A percentile compares a stretch with the other conserved stretches of the same genome.
These are phyloP conservation scores for Drosophila mojavensis DNA, from an alignment of 1,140 invertebrate genomes.

Conservation along the genomic window DNA sequence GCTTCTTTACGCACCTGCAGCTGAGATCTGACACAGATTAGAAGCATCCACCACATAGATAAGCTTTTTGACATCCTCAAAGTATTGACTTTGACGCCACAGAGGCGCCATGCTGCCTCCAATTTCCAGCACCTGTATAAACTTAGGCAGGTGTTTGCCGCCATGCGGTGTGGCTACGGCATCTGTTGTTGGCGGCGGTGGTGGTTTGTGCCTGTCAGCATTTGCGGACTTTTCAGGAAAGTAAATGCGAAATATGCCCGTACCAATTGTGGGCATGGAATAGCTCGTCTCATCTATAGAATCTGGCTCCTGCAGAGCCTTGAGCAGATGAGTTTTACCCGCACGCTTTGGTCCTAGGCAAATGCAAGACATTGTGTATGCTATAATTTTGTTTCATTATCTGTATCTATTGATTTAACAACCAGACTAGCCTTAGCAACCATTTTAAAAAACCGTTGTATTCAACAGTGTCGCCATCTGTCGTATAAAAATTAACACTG, in stretches of 20 bases:
- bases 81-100: constrained; percentile 89
- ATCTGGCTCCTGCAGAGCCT: constrained; percentile 88
- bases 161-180: constrained; percentile 11
- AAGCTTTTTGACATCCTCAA: constrained; percentile 87
- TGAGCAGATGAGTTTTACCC: constrained; percentile 92
- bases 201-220: constrained; percentile 77
- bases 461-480: constrained; percentile 12
- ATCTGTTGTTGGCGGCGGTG: constrained; percentile 26
- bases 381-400: background rate
- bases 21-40: constrained; percentile 92
- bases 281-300: constrained; percentile 89
- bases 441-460: constrained; percentile 5
- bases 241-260: constrained; percentile 88
- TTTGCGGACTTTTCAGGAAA: constrained; percentile 84
- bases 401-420: constrained; percentile 56
- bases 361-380: constrained; percentile 85
- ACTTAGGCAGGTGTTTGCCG: constrained; percentile 79
- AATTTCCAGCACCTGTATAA: constrained; percentile 86
- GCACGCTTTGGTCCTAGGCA: constrained; percentile 91
- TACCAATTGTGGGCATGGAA: constrained; percentile 91
- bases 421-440: constrained; percentile 34
- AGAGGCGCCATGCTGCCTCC: constrained; percentile 92
- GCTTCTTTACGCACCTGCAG: constrained; percentile 85
- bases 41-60: constrained; percentile 92
- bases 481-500: background rate